Conservation (phyloP, 2,113 vertebrate genomes). For the Onychorhynchus coronatus region DNA sequence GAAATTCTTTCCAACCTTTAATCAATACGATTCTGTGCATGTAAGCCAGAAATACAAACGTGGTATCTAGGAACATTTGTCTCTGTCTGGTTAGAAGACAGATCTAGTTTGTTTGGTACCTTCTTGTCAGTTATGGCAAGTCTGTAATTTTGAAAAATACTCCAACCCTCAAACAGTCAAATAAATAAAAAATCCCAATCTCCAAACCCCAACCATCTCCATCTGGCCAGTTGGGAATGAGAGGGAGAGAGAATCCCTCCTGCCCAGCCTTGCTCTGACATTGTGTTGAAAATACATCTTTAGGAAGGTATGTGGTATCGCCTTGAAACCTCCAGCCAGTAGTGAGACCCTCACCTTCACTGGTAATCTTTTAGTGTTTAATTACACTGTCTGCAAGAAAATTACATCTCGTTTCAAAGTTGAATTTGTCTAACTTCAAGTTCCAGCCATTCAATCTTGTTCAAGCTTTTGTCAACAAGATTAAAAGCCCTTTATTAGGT, state of each 20-base stretch:
- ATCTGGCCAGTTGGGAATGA: background rate
- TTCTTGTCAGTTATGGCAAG: background rate
- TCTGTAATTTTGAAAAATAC: background rate
- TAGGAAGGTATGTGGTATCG: background rate
- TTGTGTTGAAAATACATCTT: background rate
- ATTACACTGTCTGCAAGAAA: constrained; percentile 33
- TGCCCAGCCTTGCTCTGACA: background rate
- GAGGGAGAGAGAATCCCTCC: background rate
- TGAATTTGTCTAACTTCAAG: constrained; percentile 25
- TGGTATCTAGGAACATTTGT: background rate
- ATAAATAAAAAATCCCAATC: background rate
- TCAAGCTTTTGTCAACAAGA: constrained; percentile 44
- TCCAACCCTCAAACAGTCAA: background rate
- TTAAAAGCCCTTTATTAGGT: constrained; percentile 31
- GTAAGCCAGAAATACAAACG: background rate
- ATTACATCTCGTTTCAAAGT: constrained; percentile 19
- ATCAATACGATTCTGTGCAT: background rate
- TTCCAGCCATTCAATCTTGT: constrained; percentile 18
- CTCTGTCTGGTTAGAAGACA: background rate
- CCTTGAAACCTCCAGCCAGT: background rate
- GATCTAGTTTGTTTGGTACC: background rate
- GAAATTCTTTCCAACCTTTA: background rate
- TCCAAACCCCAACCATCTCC: background rate
- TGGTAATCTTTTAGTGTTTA: constrained; percentile 18
- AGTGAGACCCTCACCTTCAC: background rate